Evolutionary conservation across 2,888 invertebrate genomes (phyloP).

Genomic region (Brachypalpus laphriformis): DNA sequence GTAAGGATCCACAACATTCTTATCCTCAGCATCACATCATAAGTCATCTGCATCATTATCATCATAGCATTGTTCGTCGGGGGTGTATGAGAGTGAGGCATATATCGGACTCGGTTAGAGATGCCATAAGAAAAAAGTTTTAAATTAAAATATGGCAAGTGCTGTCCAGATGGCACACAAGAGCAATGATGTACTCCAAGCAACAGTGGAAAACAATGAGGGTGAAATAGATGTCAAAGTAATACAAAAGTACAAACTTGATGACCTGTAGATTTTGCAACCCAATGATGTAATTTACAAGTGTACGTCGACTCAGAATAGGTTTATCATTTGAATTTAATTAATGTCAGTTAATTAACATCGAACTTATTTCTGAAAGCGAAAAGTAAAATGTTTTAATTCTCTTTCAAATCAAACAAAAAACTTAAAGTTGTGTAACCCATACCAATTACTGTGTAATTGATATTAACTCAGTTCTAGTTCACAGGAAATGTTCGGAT

Average conservation of each 20-base stretch:
- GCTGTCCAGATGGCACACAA: not conserved
- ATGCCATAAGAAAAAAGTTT: not conserved
- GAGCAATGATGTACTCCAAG: not conserved
- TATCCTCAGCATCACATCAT: conserved; percentile 48
- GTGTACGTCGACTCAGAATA: not conserved
- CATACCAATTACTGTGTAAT: no score
- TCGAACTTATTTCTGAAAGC: no score
- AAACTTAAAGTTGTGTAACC: no score
- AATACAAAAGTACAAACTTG: not conserved
- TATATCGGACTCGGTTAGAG: not conserved
- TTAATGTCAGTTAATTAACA: no score
- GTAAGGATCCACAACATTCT: conserved; percentile 27
- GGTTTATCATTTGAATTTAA: not conserved
- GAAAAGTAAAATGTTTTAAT: no score
- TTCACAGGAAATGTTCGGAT: no score
- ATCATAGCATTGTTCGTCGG: conserved; percentile 9
- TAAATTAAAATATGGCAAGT: conserved; percentile 5
- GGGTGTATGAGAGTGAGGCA: not conserved
- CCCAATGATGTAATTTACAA: not conserved
- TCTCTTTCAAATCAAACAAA: no score
- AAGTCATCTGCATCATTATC: conserved; percentile 58
- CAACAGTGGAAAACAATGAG: not conserved
- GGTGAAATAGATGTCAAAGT: not conserved
- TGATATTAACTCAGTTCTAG: no score
- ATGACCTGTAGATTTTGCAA: not conserved